These are phyloP conservation scores for Glyptemys insculpta DNA, from an alignment of 2,797 vertebrate species.

Conservation along the genomic window DNA sequence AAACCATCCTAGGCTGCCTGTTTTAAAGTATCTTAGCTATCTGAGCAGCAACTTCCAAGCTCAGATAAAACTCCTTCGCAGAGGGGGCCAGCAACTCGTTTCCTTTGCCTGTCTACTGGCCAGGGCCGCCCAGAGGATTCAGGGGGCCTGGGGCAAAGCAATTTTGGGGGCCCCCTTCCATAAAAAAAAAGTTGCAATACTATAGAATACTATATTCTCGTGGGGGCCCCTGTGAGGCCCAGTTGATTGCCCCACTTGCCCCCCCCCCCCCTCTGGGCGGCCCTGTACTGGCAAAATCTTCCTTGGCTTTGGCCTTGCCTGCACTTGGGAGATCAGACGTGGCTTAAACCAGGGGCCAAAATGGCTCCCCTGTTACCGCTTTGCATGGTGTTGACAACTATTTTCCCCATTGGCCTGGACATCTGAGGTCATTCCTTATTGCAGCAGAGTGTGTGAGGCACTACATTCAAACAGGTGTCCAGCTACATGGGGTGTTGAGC, in stretches of 20 bases:
- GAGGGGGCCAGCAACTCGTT: not conserved
- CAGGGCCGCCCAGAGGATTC: no score
- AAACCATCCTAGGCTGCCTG: not conserved
- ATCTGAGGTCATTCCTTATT: not conserved
- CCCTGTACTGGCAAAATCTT: not conserved
- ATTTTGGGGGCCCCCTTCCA: no score
- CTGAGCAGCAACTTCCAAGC: not conserved
- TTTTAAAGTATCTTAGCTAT: not conserved
- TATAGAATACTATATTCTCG: no score
- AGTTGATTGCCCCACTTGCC: no score
- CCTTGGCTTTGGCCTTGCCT: not conserved
- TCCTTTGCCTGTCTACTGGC: not conserved
- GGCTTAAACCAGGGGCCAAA: not conserved
- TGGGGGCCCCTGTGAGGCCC: no score
- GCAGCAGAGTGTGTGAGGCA: not conserved
- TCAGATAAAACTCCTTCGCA: not conserved
- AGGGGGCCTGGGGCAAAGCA: no score
- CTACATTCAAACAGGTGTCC: not conserved
- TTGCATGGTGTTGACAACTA: not conserved
- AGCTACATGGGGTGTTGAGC: not conserved
- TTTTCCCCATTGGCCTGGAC: not conserved
- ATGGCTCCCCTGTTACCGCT: not conserved
- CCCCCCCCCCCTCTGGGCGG: no score
- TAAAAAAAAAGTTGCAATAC: no score
- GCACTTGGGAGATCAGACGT: not conserved